These are phyloP conservation scores for Conger conger DNA, from an alignment of 2,113 vertebrate genomes.

Conservation along the genomic window DNA sequence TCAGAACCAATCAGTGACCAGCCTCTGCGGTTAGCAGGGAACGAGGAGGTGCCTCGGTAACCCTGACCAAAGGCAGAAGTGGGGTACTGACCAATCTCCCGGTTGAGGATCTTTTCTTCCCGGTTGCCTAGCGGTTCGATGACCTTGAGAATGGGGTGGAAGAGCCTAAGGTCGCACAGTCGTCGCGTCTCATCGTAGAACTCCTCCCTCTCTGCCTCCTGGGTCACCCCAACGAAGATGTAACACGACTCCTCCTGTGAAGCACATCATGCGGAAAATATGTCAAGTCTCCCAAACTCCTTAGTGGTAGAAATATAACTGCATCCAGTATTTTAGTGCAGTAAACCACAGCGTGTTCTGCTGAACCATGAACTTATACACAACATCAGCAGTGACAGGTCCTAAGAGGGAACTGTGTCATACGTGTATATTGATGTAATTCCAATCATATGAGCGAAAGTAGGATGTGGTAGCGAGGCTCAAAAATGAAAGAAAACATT, in stretches of 20 bases:
- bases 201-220: conserved; percentile 77
- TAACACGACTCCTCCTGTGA: conserved; percentile 74
- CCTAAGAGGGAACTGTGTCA: no score
- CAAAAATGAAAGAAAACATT: no score
- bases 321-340: no score
- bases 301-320: no score
- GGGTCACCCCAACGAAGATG: conserved; percentile 78
- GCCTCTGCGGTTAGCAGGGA: not conserved
- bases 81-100: conserved; percentile 66
- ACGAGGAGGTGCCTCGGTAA: not conserved
- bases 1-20: not conserved
- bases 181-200: conserved; percentile 74
- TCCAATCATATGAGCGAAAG: no score
- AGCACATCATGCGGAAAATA: conserved; percentile 34
- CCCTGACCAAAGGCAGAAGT: not conserved
- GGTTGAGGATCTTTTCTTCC: conserved; percentile 77
- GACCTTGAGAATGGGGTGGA: conserved; percentile 76
- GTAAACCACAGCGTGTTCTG: no score
- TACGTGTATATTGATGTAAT: no score
- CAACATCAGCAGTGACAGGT: not conserved
- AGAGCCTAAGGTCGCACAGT: conserved; percentile 73
- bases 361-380: no score
- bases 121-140: conserved; percentile 76
- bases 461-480: not conserved
- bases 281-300: not conserved